A percentile compares a stretch with the other conserved stretches of the same genome.
Conservation (phyloP, 2,888 invertebrate species). For the Adelognathus sp. region DNA sequence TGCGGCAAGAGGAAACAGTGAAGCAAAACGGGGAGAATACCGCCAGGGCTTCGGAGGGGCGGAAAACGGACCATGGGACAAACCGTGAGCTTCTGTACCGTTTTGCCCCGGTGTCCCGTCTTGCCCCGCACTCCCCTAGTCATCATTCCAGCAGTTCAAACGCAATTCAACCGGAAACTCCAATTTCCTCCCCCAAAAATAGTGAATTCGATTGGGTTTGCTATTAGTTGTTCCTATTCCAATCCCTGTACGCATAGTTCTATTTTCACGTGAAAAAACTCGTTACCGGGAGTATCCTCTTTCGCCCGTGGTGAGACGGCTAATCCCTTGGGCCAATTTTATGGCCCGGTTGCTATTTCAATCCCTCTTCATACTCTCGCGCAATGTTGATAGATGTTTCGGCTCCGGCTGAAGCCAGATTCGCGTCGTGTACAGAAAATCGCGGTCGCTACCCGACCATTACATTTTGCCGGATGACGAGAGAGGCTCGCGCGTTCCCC, state of each 20-base stretch:
- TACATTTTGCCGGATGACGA: slow-evolving; percentile 43
- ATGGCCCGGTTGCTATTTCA: slow-evolving; percentile 31
- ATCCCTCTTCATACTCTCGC: slow-evolving; percentile 9
- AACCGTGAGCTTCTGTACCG: too few species aligned
- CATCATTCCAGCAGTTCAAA: neutral
- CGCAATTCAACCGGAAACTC: neutral
- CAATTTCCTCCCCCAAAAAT: too few species aligned
- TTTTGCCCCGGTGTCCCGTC: too few species aligned
- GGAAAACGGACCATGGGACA: too few species aligned
- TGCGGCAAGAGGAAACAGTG: too few species aligned
- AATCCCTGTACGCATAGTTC: neutral
- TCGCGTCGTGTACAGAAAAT: neutral
- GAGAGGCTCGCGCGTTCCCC: slow-evolving; percentile 1
- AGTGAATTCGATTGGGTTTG: too few species aligned
- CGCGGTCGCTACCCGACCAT: slow-evolving; percentile 29
- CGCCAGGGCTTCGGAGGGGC: too few species aligned
- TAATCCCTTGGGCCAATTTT: slow-evolving; percentile 27
- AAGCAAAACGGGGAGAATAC: too few species aligned
- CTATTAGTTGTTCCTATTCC: neutral
- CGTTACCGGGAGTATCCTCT: slow-evolving; percentile 19
- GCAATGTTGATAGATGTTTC: slow-evolving; percentile 22
- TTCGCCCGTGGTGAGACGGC: neutral
- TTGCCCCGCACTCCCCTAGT: too few species aligned
- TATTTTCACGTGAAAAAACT: neutral
- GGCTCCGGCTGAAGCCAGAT: neutral